phyloP scores from a whole-genome alignment of 2,113 vertebrate genomes.

The Pelecanoides urinatrix region DNA sequence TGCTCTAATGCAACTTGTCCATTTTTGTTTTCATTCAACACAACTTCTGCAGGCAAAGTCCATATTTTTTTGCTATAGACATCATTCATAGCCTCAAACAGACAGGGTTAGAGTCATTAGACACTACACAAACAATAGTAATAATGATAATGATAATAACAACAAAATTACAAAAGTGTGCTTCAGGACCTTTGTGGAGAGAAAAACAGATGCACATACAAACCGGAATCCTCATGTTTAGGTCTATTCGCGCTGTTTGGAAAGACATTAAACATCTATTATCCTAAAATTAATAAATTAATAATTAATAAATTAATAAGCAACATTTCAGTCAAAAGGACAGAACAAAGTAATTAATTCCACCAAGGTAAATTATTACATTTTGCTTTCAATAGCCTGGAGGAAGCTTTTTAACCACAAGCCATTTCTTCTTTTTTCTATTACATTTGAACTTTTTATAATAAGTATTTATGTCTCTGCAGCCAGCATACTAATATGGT shows the following conservation, averaged over 20 bases:
- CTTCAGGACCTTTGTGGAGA: not conserved
- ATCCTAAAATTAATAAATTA: not conserved
- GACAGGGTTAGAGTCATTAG: not conserved
- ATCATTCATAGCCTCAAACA: not conserved
- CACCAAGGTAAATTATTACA: constrained; percentile 31
- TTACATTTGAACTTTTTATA: constrained; percentile 36
- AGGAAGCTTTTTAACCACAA: constrained; percentile 33
- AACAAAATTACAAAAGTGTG: not conserved
- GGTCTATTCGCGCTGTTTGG: not conserved
- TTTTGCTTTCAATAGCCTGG: constrained; percentile 36
- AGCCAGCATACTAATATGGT: constrained; percentile 27
- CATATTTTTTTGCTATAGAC: not conserved
- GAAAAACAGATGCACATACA: not conserved
- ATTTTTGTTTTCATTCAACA: not conserved
- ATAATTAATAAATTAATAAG: constrained; percentile 7
- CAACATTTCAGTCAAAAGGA: not conserved
- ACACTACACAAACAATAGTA: not conserved
- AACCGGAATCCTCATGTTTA: not conserved
- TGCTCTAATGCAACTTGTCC: not conserved
- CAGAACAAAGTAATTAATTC: constrained; percentile 24
- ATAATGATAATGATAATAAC: not conserved
- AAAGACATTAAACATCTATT: not conserved
- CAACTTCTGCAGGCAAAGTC: not conserved
- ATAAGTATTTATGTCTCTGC: not conserved
- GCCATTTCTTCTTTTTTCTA: constrained; percentile 27